Evolutionary conservation across 2,797 vertebrate genomes (phyloP).

Genomic region (Stomatorhinus walkeri): DNA sequence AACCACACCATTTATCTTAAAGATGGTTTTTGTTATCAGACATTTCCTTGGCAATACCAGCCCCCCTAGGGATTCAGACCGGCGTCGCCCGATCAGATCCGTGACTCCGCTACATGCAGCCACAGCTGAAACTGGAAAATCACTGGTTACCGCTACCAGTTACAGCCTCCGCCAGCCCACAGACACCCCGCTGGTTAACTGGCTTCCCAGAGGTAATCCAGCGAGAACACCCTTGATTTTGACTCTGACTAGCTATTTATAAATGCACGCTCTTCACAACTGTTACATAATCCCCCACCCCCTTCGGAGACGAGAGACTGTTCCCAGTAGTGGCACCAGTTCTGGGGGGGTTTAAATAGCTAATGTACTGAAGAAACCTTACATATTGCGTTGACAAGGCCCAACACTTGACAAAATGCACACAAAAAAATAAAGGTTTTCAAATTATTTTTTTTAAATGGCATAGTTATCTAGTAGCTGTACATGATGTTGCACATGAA

Average conservation of each 20-base stretch:
- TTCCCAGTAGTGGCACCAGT: neutral
- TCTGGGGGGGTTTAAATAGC: neutral
- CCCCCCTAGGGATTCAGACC: neutral
- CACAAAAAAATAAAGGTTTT: neutral
- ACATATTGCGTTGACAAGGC: neutral
- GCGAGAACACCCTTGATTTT: neutral
- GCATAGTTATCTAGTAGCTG: neutral
- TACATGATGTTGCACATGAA: neutral
- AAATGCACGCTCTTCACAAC: neutral
- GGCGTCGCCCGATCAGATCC: neutral
- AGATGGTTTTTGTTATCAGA: neutral
- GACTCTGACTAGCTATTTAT: constrained; percentile 3
- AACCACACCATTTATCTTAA: neutral
- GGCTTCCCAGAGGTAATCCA: neutral
- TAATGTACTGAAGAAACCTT: neutral
- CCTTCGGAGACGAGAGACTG: neutral
- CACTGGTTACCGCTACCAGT: neutral
- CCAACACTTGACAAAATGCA: neutral
- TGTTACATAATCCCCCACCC: neutral
- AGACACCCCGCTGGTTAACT: neutral
- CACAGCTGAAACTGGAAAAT: neutral
- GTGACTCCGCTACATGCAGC: neutral
- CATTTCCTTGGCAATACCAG: neutral
- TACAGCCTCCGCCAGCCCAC: neutral
- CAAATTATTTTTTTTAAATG: neutral